phyloP scores from a whole-genome alignment of 2,888 invertebrate species.

The Rhamphomyia laevipes region DNA sequence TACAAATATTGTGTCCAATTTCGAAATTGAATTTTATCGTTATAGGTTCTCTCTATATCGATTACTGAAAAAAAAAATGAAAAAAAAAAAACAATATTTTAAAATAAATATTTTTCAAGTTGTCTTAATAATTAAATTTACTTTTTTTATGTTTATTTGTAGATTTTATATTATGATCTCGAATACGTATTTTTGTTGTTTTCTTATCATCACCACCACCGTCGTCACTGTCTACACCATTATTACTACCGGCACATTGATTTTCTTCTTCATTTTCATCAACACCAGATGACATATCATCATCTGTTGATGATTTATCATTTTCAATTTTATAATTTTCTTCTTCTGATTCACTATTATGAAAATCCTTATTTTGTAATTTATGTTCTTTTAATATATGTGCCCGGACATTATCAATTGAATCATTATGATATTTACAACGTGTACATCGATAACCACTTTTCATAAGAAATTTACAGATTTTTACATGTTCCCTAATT shows the following conservation, averaged over 20 bases:
- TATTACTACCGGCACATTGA: conserved; percentile 20
- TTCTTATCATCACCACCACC: conserved; percentile 16
- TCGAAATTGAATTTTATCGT: not conserved
- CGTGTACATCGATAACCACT: conserved; percentile 22
- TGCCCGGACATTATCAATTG: conserved; percentile 12
- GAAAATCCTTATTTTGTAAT: conserved; percentile 15
- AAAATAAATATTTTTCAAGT: conserved; percentile 8
- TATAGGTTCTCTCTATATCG: not conserved
- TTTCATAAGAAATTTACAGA: conserved; percentile 23
- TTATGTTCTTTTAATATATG: conserved; percentile 16
- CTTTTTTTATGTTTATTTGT: not conserved
- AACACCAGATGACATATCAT: conserved; percentile 10
- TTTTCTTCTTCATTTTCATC: conserved; percentile 12
- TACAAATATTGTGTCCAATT: conserved; percentile 18
- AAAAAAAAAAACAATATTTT: too few species aligned
- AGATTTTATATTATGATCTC: not conserved
- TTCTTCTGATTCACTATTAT: conserved; percentile 23
- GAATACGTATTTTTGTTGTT: conserved; percentile 2
- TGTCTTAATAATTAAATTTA: too few species aligned
- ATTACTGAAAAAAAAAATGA: conserved; percentile 7
- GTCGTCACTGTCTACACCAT: conserved; percentile 14
- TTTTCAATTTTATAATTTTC: conserved; percentile 1
- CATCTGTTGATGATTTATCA: conserved; percentile 11
- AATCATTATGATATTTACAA: conserved; percentile 15
- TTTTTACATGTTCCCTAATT: conserved; percentile 24